These are phyloP conservation scores for Luperina testacea DNA, from an alignment of 2,888 invertebrate species.

Conservation along the genomic window DNA sequence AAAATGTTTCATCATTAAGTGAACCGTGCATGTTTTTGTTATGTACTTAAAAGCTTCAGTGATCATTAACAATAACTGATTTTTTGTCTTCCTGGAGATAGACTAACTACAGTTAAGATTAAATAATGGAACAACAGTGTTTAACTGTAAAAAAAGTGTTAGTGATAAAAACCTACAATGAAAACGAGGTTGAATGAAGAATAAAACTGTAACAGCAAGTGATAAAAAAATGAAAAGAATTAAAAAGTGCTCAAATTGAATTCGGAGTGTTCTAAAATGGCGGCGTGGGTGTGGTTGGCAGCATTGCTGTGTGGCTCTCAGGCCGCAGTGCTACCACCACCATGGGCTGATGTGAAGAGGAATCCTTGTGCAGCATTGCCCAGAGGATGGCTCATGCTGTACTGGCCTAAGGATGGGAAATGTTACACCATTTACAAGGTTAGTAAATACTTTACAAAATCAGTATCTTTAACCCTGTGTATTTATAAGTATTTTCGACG, in stretches of 20 bases:
- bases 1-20: conserved; percentile 54
- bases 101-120: conserved; percentile 38
- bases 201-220: conserved; percentile 36
- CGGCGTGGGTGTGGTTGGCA: conserved; percentile 83
- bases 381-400: conserved; percentile 95
- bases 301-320: conserved; percentile 86
- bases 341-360: conserved; percentile 95
- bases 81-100: conserved; percentile 46
- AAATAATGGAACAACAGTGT: conserved; percentile 51
- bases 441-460: conserved; percentile 39
- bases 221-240: conserved; percentile 60
- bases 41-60: conserved; percentile 50
- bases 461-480: not conserved
- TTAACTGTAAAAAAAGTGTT: conserved; percentile 21
- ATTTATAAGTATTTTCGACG: not conserved
- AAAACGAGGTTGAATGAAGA: conserved; percentile 38
- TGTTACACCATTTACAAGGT: conserved; percentile 97
- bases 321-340: conserved; percentile 94
- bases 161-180: conserved; percentile 45
- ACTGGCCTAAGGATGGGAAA: conserved; percentile 95
- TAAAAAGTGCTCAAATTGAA: conserved; percentile 52
- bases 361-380: conserved; percentile 95
- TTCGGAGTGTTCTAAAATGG: conserved; percentile 73
- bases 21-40: conserved; percentile 47
- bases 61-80: conserved; percentile 33